These are phyloP conservation scores for Trimorus sp. DNA, from an alignment of 2,888 invertebrate species.

Conservation along the genomic window DNA sequence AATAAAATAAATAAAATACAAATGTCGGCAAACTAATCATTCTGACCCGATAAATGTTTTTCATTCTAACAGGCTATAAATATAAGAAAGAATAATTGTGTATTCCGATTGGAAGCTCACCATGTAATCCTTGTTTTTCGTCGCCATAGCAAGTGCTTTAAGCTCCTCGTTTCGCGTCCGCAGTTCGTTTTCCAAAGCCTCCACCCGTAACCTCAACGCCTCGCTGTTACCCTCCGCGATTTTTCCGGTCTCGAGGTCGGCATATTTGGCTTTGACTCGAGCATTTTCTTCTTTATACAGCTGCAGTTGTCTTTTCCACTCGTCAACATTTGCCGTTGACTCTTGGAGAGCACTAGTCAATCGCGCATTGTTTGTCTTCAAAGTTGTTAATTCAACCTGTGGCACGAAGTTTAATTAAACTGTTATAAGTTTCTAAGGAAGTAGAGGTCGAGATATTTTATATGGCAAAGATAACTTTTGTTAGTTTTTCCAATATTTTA, in stretches of 20 bases:
- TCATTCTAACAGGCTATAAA: background rate
- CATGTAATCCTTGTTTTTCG: conserved; percentile 80
- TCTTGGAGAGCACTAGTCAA: conserved; percentile 97
- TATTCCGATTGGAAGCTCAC: conserved; percentile 64
- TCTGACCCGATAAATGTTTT: too few relatives aligned
- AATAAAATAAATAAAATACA: too few relatives aligned
- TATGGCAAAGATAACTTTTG: too few relatives aligned
- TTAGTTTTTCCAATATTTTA: too few relatives aligned
- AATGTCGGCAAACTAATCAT: too few relatives aligned
- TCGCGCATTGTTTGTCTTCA: conserved; percentile 97
- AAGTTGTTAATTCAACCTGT: conserved; percentile 92
- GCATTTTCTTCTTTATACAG: conserved; percentile 95
- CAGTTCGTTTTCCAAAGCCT: conserved; percentile 91
- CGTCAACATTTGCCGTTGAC: conserved; percentile 98
- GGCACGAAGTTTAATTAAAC: conserved; percentile 7
- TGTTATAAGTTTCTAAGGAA: too few relatives aligned
- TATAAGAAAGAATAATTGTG: too few relatives aligned
- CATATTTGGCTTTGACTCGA: conserved; percentile 88
- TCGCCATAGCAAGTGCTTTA: conserved; percentile 83
- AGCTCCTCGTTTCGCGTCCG: conserved; percentile 93
- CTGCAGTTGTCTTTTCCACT: conserved; percentile 98
- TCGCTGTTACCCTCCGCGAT: conserved; percentile 82
- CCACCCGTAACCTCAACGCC: conserved; percentile 89
- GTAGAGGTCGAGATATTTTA: too few relatives aligned
- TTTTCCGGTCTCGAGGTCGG: conserved; percentile 87